A percentile compares a stretch with the other conserved stretches of the same genome.
Evolutionary conservation across 2,888 invertebrate genomes (phyloP).

Genomic region (Esperia sulphurella): DNA sequence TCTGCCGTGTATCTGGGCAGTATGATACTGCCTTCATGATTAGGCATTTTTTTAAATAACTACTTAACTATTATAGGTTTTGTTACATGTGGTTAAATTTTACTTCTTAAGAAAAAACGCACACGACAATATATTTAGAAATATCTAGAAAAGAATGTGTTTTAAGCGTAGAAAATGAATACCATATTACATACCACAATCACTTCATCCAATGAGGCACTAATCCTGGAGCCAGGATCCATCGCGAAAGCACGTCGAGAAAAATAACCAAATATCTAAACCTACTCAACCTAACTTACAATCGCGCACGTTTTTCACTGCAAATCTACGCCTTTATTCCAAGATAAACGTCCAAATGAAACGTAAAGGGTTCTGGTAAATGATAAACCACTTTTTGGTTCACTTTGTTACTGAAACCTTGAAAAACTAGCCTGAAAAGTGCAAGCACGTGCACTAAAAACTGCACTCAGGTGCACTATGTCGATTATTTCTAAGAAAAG

Average conservation of each 20-base stretch:
- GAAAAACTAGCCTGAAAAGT: conserved; percentile 63
- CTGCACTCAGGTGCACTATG: conserved; percentile 55
- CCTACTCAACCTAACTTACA: conserved; percentile 40
- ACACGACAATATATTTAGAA: too few species aligned
- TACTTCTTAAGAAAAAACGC: too few species aligned
- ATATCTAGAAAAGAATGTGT: too few species aligned
- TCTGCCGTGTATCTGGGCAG: too few species aligned
- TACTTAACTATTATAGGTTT: too few species aligned
- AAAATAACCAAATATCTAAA: conserved; percentile 49
- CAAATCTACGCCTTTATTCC: conserved; percentile 22
- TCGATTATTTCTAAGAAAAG: conserved; percentile 27
- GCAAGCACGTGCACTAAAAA: conserved; percentile 72
- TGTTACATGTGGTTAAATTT: too few species aligned
- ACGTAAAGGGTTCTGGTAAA: conserved; percentile 19
- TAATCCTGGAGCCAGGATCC: conserved; percentile 35
- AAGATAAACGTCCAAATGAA: conserved; percentile 13
- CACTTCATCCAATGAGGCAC: conserved; percentile 54
- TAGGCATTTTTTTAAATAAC: too few species aligned
- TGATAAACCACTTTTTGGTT: conserved; percentile 24
- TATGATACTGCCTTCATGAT: too few species aligned
- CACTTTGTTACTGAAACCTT: conserved; percentile 42
- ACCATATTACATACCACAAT: conserved; percentile 62
- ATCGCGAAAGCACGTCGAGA: conserved; percentile 39
- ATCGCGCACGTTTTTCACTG: conserved; percentile 37
- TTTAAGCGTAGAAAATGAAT: too few species aligned